Conservation (phyloP, 2,113 vertebrate species). For the Brevimyrus niger region DNA sequence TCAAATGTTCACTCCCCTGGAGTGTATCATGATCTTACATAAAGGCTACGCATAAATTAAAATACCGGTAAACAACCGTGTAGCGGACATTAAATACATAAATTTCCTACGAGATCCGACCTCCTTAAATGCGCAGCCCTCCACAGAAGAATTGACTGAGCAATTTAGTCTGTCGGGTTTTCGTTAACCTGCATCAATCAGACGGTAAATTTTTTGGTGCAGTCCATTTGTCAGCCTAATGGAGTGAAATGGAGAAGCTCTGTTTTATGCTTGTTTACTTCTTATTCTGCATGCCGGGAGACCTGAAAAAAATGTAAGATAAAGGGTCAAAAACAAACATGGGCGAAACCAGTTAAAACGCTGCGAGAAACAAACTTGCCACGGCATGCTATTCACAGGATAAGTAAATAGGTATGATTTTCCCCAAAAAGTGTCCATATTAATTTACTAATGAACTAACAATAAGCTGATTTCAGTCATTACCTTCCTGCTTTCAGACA, state of each 20-base stretch:
- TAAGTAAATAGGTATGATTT: background rate
- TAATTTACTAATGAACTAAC: background rate
- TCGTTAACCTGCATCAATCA: slow-evolving; percentile 16
- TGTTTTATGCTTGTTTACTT: slow-evolving; percentile 11
- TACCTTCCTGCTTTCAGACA: background rate
- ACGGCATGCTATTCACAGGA: background rate
- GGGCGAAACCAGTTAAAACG: background rate
- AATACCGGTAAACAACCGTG: background rate
- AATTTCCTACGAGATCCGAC: background rate
- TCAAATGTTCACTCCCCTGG: slow-evolving; percentile 2
- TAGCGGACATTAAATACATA: background rate
- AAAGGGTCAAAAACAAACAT: background rate
- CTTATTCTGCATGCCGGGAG: background rate
- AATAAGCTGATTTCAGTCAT: background rate
- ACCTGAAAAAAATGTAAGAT: background rate
- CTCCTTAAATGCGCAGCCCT: background rate
- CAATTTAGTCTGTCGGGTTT: slow-evolving; percentile 12
- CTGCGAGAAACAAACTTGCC: background rate
- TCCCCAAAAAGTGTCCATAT: background rate
- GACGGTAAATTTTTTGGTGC: slow-evolving; percentile 14
- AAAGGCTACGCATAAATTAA: background rate
- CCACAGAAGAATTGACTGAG: slow-evolving; percentile 18
- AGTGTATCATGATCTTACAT: background rate
- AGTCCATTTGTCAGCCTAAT: slow-evolving; percentile 23
- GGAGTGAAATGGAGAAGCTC: slow-evolving; percentile 11